phyloP scores from a whole-genome alignment of 1,140 invertebrate genomes.

The Galleria mellonella region DNA sequence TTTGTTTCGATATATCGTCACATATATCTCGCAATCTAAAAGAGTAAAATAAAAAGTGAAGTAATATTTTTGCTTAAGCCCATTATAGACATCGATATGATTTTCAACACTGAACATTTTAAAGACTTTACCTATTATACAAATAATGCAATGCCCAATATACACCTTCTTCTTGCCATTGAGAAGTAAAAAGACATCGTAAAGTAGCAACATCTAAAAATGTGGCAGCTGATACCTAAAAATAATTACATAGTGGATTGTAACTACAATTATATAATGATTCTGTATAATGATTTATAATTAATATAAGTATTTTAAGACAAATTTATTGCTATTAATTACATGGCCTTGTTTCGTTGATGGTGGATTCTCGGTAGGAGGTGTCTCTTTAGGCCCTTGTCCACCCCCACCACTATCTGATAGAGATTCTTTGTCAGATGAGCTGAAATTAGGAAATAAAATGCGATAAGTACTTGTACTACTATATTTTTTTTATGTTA shows the following conservation, averaged over 20 bases:
- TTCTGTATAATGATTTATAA: neutral
- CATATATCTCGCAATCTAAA: conserved; percentile 85
- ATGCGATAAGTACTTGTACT: too few relatives aligned
- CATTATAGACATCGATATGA: too few relatives aligned
- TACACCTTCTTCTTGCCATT: conserved; percentile 98
- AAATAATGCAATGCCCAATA: conserved; percentile 97
- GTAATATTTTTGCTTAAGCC: too few relatives aligned
- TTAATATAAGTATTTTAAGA: too few relatives aligned
- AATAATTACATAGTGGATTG: neutral
- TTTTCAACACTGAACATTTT: too few relatives aligned
- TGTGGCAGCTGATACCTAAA: conserved; percentile 89
- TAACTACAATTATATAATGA: conserved; percentile 1
- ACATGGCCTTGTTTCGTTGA: conserved; percentile 49
- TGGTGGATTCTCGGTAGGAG: conserved; percentile 43
- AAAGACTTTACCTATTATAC: conserved; percentile 87
- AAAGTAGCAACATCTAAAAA: conserved; percentile 97
- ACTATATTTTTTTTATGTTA: too few relatives aligned
- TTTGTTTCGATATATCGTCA: conserved; percentile 83
- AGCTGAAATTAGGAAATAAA: conserved; percentile 42
- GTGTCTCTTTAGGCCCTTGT: conserved; percentile 42
- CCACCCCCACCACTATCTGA: conserved; percentile 50
- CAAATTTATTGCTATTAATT: conserved; percentile 8
- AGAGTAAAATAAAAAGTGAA: too few relatives aligned
- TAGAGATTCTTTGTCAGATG: conserved; percentile 71
- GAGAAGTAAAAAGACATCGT: conserved; percentile 95